Evolutionary conservation across 35 echinoderm and acorn worm genomes (phyloP).

Genomic region (Patiria miniata): DNA sequence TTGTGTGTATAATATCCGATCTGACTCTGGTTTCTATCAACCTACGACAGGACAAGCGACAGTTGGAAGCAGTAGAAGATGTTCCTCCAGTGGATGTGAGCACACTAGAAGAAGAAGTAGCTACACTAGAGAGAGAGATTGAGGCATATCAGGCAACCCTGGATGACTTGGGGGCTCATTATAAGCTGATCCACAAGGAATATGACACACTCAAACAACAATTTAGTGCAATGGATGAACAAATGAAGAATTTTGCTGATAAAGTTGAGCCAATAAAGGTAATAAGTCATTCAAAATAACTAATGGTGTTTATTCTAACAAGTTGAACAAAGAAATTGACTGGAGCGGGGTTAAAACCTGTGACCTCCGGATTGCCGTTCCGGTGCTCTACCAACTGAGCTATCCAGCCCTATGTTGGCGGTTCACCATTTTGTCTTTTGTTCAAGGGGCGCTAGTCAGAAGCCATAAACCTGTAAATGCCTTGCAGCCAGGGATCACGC

Average conservation of each 20-base stretch:
- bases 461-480: too few relatives aligned
- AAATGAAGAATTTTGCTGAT: conserved; percentile 59
- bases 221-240: conserved; percentile 41
- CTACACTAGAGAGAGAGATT: conserved; percentile 47
- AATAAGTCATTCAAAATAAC: background rate
- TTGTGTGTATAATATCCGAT: too few relatives aligned
- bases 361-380: too few relatives aligned
- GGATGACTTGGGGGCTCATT: conserved; percentile 18
- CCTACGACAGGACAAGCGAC: conserved; percentile 61
- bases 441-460: too few relatives aligned
- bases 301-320: background rate
- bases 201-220: conserved; percentile 15
- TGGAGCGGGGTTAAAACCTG: too few relatives aligned
- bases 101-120: conserved; percentile 84
- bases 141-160: conserved; percentile 21
- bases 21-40: too few relatives aligned
- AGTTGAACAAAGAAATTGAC: too few relatives aligned
- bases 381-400: too few relatives aligned
- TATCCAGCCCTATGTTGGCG: too few relatives aligned
- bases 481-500: too few relatives aligned
- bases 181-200: conserved; percentile 25
- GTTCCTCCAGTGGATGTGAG: conserved; percentile 67
- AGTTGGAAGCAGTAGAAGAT: conserved; percentile 69
- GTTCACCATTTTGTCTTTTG: too few relatives aligned
- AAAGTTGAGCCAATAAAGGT: conserved; percentile 83